phyloP scores from a whole-genome alignment of 2,797 vertebrate species.

The Hypotaenidia okinawae region DNA sequence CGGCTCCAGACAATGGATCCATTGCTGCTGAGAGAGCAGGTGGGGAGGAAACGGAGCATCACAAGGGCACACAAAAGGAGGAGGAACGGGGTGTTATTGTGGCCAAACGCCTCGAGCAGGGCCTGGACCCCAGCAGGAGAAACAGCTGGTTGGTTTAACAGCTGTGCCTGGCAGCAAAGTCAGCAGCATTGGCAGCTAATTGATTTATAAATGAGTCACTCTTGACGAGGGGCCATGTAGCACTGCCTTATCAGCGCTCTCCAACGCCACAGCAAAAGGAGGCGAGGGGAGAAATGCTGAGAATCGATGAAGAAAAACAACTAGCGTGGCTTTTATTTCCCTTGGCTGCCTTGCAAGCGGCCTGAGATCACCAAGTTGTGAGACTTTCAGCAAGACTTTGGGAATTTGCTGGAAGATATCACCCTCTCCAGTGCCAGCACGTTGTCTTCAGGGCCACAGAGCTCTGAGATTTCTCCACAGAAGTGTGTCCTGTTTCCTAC shows the following conservation, averaged over 20 bases:
- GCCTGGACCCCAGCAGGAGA: neutral
- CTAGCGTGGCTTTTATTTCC: neutral
- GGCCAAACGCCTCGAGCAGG: neutral
- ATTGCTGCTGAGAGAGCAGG: neutral
- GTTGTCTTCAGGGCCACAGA: neutral
- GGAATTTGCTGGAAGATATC: neutral
- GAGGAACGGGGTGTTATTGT: neutral
- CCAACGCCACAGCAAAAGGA: no score
- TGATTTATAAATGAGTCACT: neutral
- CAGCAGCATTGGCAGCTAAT: neutral
- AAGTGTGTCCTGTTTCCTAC: neutral
- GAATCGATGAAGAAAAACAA: neutral
- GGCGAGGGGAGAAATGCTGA: neutral
- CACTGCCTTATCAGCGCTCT: accelerated
- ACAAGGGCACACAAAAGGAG: neutral
- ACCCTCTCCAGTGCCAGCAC: neutral
- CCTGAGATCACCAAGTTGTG: neutral
- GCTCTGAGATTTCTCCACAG: neutral
- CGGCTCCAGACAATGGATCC: neutral
- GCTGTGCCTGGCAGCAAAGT: neutral
- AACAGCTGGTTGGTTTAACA: neutral
- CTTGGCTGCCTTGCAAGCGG: slow-evolving; percentile 1
- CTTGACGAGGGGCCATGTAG: neutral
- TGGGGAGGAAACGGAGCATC: slow-evolving; percentile 9
- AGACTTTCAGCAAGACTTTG: neutral